A percentile compares a stretch with the other conserved stretches of the same genome.
Conservation (phyloP, 1,140 invertebrate genomes). For the Lepidotrigona ventralis region DNA sequence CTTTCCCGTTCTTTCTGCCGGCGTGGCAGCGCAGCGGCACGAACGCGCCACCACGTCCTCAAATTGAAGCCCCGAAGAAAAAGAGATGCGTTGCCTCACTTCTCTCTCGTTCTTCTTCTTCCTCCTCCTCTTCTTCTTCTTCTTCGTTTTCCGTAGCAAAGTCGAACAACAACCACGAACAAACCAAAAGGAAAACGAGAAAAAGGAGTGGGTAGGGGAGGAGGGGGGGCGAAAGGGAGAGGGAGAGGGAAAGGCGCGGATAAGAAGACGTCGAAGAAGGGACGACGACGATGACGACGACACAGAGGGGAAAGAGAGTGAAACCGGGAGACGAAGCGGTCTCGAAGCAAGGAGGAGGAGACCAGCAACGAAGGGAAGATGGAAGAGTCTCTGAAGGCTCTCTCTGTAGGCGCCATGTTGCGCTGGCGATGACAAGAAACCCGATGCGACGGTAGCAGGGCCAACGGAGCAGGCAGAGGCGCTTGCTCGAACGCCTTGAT, state of each 20-base stretch:
- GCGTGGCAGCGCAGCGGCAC: conserved; percentile 49
- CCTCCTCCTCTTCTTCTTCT: background rate
- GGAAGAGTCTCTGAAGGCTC: conserved; percentile 58
- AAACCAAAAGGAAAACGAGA: conserved; percentile 17
- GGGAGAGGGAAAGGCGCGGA: conserved; percentile 40
- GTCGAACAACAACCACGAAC: conserved; percentile 11
- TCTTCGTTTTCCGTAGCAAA: conserved; percentile 5
- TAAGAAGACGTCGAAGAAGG: conserved; percentile 44
- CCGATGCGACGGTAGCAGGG: conserved; percentile 66
- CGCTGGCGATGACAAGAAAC: conserved; percentile 69
- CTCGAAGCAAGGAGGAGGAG: conserved; percentile 33
- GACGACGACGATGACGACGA: conserved; percentile 9
- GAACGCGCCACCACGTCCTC: conserved; percentile 65
- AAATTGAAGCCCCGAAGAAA: conserved; percentile 69
- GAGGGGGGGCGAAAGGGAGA: background rate
- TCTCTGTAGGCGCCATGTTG: conserved; percentile 68
- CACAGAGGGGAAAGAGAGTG: conserved; percentile 7
- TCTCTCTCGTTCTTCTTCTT: conserved; percentile 35
- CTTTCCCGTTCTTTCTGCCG: background rate
- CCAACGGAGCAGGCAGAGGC: conserved; percentile 59
- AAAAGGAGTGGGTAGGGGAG: background rate
- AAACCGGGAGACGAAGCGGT: conserved; percentile 38
- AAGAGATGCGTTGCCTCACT: conserved; percentile 65
- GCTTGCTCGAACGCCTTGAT: conserved; percentile 64
- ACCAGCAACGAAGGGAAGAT: conserved; percentile 55